phyloP scores from a whole-genome alignment of 2,113 vertebrate species.

The Alethe castanea region DNA sequence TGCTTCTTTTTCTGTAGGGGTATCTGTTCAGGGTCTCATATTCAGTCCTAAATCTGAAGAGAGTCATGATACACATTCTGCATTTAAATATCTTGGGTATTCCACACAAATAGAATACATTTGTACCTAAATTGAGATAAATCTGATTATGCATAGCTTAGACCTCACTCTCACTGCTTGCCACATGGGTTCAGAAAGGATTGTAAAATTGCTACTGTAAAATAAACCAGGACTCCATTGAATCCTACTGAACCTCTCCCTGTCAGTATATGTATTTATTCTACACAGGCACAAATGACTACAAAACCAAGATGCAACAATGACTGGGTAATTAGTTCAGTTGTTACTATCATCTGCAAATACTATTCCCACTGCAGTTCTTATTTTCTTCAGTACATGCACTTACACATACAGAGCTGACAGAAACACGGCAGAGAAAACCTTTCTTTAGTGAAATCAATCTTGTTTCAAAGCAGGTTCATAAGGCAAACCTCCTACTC shows the following conservation, averaged over 20 bases:
- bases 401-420: neutral
- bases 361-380: neutral
- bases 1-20: neutral
- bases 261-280: neutral
- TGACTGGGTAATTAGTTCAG: neutral
- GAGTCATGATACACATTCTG: neutral
- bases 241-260: neutral
- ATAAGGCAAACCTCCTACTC: neutral
- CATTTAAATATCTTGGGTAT: neutral
- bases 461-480: neutral
- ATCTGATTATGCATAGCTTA: neutral
- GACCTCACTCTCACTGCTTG: neutral
- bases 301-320: neutral
- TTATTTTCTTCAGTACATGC: neutral
- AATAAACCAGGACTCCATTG: neutral
- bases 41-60: neutral
- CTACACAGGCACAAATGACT: neutral
- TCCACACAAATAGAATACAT: neutral
- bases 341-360: neutral
- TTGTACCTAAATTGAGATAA: neutral
- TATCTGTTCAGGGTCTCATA: neutral
- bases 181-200: neutral
- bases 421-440: neutral
- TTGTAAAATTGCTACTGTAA: neutral
- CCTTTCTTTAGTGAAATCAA: neutral